A percentile compares a stretch with the other conserved stretches of the same genome.
These are phyloP conservation scores for Drosophila pachea DNA, from an alignment of 1,140 invertebrate species.

Conservation along the genomic window DNA sequence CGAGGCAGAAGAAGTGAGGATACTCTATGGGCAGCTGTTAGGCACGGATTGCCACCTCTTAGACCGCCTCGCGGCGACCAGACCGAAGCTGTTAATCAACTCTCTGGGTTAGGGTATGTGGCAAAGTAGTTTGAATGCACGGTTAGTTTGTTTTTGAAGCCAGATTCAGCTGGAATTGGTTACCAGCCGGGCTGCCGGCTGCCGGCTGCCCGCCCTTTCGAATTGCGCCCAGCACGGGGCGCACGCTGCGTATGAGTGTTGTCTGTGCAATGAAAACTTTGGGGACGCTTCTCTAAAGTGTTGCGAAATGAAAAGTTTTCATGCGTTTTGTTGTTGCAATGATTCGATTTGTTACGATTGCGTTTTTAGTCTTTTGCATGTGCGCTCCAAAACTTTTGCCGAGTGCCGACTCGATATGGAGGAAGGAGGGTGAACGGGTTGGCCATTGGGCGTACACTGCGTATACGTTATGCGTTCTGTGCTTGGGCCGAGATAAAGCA, in stretches of 20 bases:
- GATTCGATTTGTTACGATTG: constrained; percentile 77
- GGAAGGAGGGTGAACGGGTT: background rate
- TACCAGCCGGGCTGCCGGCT: constrained; percentile 6
- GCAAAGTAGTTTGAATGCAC: constrained; percentile 42
- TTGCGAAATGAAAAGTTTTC: constrained; percentile 70
- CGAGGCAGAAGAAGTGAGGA: too few species aligned
- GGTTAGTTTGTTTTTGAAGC: constrained; percentile 62
- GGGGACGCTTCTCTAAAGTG: constrained; percentile 51
- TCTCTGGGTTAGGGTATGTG: constrained; percentile 16
- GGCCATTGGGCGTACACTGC: constrained; percentile 9
- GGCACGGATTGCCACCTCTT: too few species aligned
- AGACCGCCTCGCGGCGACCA: background rate
- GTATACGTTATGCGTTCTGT: constrained; percentile 38
- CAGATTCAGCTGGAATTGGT: constrained; percentile 24
- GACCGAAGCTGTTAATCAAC: background rate
- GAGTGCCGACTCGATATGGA: constrained; percentile 2
- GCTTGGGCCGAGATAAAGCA: constrained; percentile 59
- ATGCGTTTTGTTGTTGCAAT: constrained; percentile 64
- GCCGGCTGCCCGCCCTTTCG: background rate
- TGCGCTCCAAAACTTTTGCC: constrained; percentile 53
- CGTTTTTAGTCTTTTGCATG: constrained; percentile 76
- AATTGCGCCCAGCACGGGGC: background rate
- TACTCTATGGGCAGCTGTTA: too few species aligned
- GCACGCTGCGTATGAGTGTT: constrained; percentile 35
- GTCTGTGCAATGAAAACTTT: constrained; percentile 55